Percentiles rank a stretch among this genome's conserved stretches.
Evolutionary conservation across 2,888 invertebrate species (phyloP).

Genomic region (Oscheius sp.): DNA sequence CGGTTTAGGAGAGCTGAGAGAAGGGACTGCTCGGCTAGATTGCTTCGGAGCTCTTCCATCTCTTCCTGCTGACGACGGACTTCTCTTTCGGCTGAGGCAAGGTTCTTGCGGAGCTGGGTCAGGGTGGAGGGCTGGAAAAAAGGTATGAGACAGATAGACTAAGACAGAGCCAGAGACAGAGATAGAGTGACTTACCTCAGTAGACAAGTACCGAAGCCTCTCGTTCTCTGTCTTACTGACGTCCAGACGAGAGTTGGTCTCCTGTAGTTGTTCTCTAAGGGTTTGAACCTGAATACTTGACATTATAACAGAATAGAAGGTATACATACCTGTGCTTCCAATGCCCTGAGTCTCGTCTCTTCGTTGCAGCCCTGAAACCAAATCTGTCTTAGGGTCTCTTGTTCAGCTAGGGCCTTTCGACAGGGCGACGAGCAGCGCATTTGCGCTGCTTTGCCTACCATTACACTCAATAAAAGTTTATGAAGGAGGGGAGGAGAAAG

Average conservation of each 20-base stretch:
- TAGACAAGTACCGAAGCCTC: slow-evolving; percentile 45
- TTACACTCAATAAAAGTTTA: slow-evolving; percentile 38
- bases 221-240: slow-evolving; percentile 62
- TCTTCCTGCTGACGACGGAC: slow-evolving; percentile 62
- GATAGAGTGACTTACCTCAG: slow-evolving; percentile 2
- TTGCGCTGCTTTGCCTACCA: slow-evolving; percentile 6
- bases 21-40: slow-evolving; percentile 27
- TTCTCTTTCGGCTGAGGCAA: slow-evolving; percentile 66
- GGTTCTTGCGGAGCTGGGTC: slow-evolving; percentile 56
- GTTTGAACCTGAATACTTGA: slow-evolving; percentile 60
- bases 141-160: too few species aligned
- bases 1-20: slow-evolving; percentile 50
- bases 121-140: slow-evolving; percentile 47
- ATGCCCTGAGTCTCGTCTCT: slow-evolving; percentile 27
- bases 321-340: slow-evolving; percentile 35
- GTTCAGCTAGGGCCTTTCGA: slow-evolving; percentile 21
- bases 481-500: slow-evolving; percentile 2
- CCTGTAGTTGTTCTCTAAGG: slow-evolving; percentile 64
- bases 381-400: slow-evolving; percentile 11
- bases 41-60: slow-evolving; percentile 51
- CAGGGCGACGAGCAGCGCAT: slow-evolving; percentile 21
- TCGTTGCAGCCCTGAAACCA: slow-evolving; percentile 35
- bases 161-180: too few species aligned
- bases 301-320: neutral
- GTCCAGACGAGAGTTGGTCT: slow-evolving; percentile 59